Percentiles rank a stretch among this genome's conserved stretches.
Evolutionary conservation across 2,113 vertebrate genomes (phyloP).

Genomic region (Nibea albiflora): DNA sequence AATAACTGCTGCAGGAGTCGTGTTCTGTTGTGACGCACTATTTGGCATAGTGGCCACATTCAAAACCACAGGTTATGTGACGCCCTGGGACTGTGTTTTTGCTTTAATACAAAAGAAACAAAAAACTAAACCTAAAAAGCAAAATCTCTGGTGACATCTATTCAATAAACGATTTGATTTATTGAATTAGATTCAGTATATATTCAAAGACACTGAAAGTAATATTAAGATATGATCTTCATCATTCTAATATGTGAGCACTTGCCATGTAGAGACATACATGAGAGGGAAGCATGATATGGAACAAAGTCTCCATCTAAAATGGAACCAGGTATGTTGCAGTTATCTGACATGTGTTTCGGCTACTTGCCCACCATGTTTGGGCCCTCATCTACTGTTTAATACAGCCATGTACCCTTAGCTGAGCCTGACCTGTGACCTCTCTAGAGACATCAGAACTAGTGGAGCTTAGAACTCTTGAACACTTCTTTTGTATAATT

Average conservation of each 20-base stretch:
- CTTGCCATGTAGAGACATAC: not conserved
- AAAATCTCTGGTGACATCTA: not conserved
- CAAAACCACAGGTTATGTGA: not conserved
- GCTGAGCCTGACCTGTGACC: not conserved
- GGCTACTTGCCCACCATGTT: not conserved
- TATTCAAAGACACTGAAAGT: not conserved
- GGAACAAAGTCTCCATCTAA: not conserved
- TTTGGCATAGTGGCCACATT: not conserved
- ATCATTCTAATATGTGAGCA: not conserved
- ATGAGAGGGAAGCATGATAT: not conserved
- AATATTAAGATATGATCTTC: not conserved
- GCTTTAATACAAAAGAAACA: not conserved
- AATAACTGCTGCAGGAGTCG: not conserved
- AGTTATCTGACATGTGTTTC: not conserved
- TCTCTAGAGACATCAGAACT: not conserved
- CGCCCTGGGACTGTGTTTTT: not conserved
- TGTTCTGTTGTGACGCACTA: not conserved
- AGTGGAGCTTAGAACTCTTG: not conserved
- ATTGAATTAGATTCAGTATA: too few species aligned
- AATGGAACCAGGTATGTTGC: not conserved
- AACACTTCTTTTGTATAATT: conserved; percentile 3
- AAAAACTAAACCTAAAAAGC: not conserved
- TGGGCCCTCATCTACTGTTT: not conserved
- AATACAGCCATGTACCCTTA: not conserved
- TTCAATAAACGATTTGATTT: not conserved